Conservation (phyloP, 2,888 invertebrate species). For the Zaprionus lineosus region DNA sequence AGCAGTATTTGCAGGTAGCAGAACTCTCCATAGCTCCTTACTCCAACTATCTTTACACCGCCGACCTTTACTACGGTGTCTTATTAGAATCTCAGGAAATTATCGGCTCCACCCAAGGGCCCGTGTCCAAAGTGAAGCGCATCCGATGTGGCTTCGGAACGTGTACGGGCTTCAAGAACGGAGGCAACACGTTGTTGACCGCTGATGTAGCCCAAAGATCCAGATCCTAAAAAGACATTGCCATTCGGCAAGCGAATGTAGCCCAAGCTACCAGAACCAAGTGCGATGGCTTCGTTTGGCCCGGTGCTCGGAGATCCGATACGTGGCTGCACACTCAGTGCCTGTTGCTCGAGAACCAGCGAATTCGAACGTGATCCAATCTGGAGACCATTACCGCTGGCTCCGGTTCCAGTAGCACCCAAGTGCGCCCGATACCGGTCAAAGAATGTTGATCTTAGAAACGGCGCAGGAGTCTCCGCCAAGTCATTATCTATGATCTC, state of each 20-base stretch:
- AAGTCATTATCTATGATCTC: slow-evolving; percentile 82
- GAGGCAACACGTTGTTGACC: slow-evolving; percentile 75
- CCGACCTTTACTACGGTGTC: not conserved
- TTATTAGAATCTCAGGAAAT: slow-evolving; percentile 60
- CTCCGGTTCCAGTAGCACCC: slow-evolving; percentile 46
- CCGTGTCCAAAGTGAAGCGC: slow-evolving; percentile 81
- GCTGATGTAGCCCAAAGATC: slow-evolving; percentile 82
- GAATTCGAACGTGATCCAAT: slow-evolving; percentile 65
- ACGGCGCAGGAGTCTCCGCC: slow-evolving; percentile 71
- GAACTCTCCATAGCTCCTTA: not conserved
- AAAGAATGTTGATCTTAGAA: slow-evolving; percentile 69
- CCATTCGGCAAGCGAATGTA: slow-evolving; percentile 82
- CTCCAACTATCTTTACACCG: not conserved
- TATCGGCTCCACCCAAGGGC: slow-evolving; percentile 63
- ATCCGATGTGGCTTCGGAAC: slow-evolving; percentile 75
- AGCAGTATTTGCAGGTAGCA: slow-evolving; percentile 21
- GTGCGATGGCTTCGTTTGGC: slow-evolving; percentile 69
- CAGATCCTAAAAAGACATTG: slow-evolving; percentile 82
- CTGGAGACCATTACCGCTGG: slow-evolving; percentile 49
- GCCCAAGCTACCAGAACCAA: slow-evolving; percentile 83
- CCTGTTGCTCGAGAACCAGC: slow-evolving; percentile 58
- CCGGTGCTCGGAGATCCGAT: slow-evolving; percentile 16
- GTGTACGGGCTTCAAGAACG: slow-evolving; percentile 77
- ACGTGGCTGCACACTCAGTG: slow-evolving; percentile 47
- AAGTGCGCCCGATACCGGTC: slow-evolving; percentile 72